phyloP scores from a whole-genome alignment of 1,140 invertebrate genomes.

The Bombus superbus region DNA sequence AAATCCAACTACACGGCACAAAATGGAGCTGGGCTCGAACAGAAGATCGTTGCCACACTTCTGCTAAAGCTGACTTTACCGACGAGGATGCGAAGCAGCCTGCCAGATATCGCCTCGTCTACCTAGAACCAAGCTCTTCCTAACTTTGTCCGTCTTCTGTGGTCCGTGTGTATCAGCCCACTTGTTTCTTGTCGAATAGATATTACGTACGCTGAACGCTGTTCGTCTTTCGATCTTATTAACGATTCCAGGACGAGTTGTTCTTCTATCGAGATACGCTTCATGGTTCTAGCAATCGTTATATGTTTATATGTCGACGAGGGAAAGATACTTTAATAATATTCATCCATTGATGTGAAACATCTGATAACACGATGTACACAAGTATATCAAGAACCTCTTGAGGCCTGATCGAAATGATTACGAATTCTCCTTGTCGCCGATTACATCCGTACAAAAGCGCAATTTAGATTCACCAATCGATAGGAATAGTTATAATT shows the following conservation, averaged over 20 bases:
- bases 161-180: neutral
- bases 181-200: slow-evolving; percentile 1
- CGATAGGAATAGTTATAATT: slow-evolving; percentile 30
- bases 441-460: too few species aligned
- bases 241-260: neutral
- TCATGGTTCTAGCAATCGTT: neutral
- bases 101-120: slow-evolving; percentile 58
- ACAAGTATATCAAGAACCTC: neutral
- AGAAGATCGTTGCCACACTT: slow-evolving; percentile 7
- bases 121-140: slow-evolving; percentile 45
- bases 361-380: too few species aligned
- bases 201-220: neutral
- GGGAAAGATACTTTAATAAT: too few species aligned
- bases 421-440: neutral
- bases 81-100: slow-evolving; percentile 41
- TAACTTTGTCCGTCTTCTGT: slow-evolving; percentile 43
- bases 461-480: neutral
- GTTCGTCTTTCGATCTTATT: neutral
- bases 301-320: too few species aligned
- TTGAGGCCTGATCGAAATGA: neutral
- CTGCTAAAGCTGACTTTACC: slow-evolving; percentile 44
- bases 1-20: slow-evolving; percentile 55
- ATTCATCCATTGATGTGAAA: too few species aligned
- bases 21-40: slow-evolving; percentile 30
- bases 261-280: neutral